These are phyloP conservation scores for Teinopalpus imperialis DNA, from an alignment of 2,888 invertebrate species.

Conservation along the genomic window DNA sequence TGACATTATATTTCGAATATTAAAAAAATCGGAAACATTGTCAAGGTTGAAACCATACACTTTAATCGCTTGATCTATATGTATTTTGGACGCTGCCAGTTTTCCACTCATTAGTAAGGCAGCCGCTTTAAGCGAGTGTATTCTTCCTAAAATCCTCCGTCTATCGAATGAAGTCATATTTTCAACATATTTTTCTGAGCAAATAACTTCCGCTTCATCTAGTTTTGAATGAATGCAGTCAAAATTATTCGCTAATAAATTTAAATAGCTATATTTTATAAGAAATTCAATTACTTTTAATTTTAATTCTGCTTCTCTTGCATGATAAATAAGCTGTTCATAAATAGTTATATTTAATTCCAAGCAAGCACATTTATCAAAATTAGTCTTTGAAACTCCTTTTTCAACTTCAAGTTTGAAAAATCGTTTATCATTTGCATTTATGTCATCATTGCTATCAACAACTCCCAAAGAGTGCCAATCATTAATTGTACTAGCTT, in stretches of 20 bases:
- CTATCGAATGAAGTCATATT: conserved; percentile 40
- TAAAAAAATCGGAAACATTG: conserved; percentile 50
- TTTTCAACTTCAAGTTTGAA: conserved; percentile 57
- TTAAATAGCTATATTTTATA: conserved; percentile 53
- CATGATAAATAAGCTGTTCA: conserved; percentile 66
- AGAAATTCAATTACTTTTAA: conserved; percentile 58
- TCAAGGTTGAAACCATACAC: conserved; percentile 55
- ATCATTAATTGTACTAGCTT: conserved; percentile 51
- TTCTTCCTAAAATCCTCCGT: conserved; percentile 56
- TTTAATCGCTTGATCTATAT: conserved; percentile 53
- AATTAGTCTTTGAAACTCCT: conserved; percentile 57
- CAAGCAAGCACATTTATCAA: conserved; percentile 61
- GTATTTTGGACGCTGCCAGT: conserved; percentile 48
- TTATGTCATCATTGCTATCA: conserved; percentile 53
- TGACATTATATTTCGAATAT: conserved; percentile 41
- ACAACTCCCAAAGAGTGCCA: conserved; percentile 60
- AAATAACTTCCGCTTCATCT: conserved; percentile 55
- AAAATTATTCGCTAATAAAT: conserved; percentile 50
- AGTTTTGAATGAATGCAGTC: conserved; percentile 51
- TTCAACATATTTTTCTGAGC: conserved; percentile 37
- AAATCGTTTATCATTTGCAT: conserved; percentile 36
- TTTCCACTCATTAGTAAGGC: conserved; percentile 48
- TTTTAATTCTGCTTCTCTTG: conserved; percentile 64
- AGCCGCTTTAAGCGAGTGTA: conserved; percentile 60
- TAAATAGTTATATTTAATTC: conserved; percentile 61